Percentiles rank a stretch among this genome's conserved stretches.
phyloP scores from a whole-genome alignment of 2,113 vertebrate species.

The Myrmecophaga tridactyla region DNA sequence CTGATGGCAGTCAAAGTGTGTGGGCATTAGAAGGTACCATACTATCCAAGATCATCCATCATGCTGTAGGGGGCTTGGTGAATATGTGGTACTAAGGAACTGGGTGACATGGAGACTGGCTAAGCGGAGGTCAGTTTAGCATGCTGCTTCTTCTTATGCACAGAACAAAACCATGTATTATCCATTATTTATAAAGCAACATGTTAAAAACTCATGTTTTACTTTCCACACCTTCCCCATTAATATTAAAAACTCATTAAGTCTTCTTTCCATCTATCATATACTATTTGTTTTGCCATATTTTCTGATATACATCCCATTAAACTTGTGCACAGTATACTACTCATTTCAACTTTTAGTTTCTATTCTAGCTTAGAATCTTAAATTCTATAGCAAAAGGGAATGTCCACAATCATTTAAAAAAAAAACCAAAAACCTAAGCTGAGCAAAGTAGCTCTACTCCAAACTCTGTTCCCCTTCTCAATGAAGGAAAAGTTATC shows the following conservation, averaged over 20 bases:
- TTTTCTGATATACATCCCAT: background rate
- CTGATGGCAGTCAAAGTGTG: background rate
- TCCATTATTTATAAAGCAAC: background rate
- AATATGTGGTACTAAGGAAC: background rate
- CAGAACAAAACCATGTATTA: background rate
- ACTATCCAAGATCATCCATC: background rate
- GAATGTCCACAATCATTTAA: background rate
- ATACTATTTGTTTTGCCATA: too few species aligned
- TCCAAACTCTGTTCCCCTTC: background rate
- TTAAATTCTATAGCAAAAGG: background rate
- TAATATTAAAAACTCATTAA: background rate
- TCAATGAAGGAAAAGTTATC: background rate
- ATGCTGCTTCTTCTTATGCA: background rate
- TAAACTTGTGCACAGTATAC: background rate
- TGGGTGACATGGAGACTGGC: background rate
- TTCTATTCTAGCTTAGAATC: background rate
- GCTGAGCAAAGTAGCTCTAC: background rate
- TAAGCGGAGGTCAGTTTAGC: background rate
- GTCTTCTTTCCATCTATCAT: background rate
- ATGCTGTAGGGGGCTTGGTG: too few species aligned
- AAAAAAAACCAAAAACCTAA: background rate
- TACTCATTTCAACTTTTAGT: constrained; percentile 2
- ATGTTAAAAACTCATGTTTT: background rate
- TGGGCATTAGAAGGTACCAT: background rate
- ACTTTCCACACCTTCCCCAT: background rate